These are phyloP conservation scores for Troides oblongomaculatus DNA, from an alignment of 2,888 invertebrate genomes.

Conservation along the genomic window DNA sequence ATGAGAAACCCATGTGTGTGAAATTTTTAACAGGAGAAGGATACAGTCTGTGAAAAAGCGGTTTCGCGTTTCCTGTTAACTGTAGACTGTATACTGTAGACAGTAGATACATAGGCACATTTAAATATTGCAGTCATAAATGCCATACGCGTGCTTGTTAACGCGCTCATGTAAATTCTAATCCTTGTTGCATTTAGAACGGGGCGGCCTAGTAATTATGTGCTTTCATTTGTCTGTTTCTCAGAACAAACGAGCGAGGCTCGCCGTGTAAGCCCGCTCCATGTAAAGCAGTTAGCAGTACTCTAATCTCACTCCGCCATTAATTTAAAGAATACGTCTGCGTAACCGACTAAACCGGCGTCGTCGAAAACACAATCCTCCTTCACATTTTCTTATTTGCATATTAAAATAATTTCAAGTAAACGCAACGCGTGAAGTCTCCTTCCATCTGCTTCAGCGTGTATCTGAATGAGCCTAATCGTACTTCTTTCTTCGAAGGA, in stretches of 20 bases:
- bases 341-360: conserved; percentile 73
- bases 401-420: conserved; percentile 80
- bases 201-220: conserved; percentile 78
- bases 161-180: conserved; percentile 75
- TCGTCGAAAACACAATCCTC: conserved; percentile 74
- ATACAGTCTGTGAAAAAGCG: conserved; percentile 32
- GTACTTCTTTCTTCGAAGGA: conserved; percentile 42
- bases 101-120: conserved; percentile 43
- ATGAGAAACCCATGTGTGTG: too few species aligned
- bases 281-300: conserved; percentile 78
- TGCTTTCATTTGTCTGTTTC: conserved; percentile 79
- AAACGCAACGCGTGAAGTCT: conserved; percentile 76
- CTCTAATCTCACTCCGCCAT: conserved; percentile 77
- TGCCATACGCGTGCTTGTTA: conserved; percentile 75
- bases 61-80: conserved; percentile 42
- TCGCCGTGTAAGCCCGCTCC: conserved; percentile 70
- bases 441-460: conserved; percentile 54
- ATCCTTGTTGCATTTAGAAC: conserved; percentile 78
- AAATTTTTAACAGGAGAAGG: not conserved
- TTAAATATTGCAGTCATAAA: conserved; percentile 74
- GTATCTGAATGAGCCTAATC: conserved; percentile 50
- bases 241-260: conserved; percentile 72
- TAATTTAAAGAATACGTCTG: conserved; percentile 80
- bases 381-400: conserved; percentile 80
- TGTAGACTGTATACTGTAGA: conserved; percentile 19